Conservation (phyloP, 2,113 vertebrate genomes). For the Apteryx mantelli region DNA sequence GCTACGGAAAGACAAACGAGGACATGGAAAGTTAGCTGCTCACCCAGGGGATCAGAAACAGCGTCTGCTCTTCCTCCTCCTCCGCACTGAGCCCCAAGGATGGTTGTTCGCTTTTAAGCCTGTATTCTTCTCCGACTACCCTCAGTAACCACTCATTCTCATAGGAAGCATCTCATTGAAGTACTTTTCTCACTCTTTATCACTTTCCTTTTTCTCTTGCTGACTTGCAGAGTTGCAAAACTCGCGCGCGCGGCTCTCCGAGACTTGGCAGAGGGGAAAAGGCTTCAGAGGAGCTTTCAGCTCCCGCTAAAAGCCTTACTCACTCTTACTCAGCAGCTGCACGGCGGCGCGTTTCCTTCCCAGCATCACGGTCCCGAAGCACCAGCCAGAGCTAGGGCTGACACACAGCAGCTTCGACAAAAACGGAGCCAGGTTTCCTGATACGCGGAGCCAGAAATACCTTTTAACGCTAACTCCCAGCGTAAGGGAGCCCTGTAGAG, state of each 20-base stretch:
- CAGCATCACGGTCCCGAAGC: rapidly evolving
- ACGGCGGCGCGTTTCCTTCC: background rate
- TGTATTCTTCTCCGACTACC: rapidly evolving
- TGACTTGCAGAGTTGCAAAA: background rate
- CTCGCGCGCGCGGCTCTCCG: rapidly evolving
- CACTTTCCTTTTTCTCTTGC: background rate
- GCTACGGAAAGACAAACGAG: rapidly evolving
- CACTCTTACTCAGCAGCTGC: rapidly evolving
- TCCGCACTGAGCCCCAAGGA: background rate
- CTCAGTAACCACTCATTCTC: rapidly evolving
- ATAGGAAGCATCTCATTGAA: background rate
- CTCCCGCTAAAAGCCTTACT: background rate
- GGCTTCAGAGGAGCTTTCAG: background rate
- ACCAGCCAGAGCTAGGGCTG: background rate
- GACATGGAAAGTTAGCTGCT: background rate
- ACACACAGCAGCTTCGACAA: too few relatives aligned
- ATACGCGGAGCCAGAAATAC: rapidly evolving
- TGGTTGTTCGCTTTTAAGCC: background rate
- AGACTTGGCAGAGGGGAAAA: background rate
- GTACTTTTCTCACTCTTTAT: background rate
- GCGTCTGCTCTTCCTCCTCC: background rate
- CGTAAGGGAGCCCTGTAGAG: background rate
- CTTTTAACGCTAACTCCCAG: rapidly evolving
- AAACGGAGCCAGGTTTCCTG: rapidly evolving
- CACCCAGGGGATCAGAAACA: rapidly evolving